Percentiles rank a stretch among this genome's conserved stretches.
These are phyloP conservation scores for Tichodroma muraria DNA, from an alignment of 2,113 vertebrate genomes.

Conservation along the genomic window DNA sequence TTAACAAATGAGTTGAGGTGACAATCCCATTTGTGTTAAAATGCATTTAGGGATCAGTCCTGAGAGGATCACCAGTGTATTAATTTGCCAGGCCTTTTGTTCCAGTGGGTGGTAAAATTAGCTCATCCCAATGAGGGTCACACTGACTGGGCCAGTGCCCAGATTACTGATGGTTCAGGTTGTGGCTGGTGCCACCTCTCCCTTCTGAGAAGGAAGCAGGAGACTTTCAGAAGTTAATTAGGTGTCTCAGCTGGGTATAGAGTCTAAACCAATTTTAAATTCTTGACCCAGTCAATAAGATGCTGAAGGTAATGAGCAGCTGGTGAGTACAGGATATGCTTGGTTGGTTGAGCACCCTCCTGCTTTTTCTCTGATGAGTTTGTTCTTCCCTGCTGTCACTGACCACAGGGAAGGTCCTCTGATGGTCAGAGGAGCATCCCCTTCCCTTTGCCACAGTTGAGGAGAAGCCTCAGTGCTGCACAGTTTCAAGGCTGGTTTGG, in stretches of 20 bases:
- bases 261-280: neutral
- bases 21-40: slow-evolving; percentile 58
- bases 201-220: neutral
- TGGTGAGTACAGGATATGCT: neutral
- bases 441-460: neutral
- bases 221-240: neutral
- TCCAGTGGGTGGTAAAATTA: slow-evolving; percentile 2
- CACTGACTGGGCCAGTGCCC: neutral
- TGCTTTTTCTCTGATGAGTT: neutral
- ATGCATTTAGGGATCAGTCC: slow-evolving; percentile 45
- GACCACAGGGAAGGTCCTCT: neutral
- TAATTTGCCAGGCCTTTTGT: slow-evolving; percentile 55
- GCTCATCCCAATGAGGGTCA: neutral
- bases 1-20: slow-evolving; percentile 60
- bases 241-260: neutral
- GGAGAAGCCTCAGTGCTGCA: neutral
- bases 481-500: neutral
- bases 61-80: slow-evolving; percentile 16
- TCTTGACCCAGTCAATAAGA: neutral
- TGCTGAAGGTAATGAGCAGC: neutral
- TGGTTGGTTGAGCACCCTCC: neutral
- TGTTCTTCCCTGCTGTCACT: neutral
- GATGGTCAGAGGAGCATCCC: neutral
- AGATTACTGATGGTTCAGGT: neutral
- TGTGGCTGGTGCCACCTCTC: neutral